Conservation (phyloP, 2,797 vertebrate species). For the Trichosurus vulpecula region DNA sequence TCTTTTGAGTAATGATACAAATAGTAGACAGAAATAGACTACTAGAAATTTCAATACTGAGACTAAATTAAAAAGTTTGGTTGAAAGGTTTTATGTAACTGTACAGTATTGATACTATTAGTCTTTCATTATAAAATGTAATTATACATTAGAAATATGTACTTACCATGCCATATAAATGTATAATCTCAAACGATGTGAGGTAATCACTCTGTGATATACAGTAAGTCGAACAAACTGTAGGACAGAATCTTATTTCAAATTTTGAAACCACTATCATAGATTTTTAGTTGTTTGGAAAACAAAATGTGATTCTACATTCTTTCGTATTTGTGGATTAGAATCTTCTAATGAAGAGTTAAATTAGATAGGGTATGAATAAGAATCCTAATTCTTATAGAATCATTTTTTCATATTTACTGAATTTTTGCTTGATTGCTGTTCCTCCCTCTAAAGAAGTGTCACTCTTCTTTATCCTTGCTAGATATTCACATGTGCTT, state of each 20-base stretch:
- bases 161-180: conserved; percentile 5
- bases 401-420: not conserved
- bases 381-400: no score
- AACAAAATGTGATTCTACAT: not conserved
- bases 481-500: not conserved
- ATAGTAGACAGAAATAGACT: not conserved
- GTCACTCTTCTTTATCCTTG: not conserved
- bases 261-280: not conserved
- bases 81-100: conserved; percentile 1
- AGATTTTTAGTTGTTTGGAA: not conserved
- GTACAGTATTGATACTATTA: not conserved
- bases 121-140: conserved; percentile 20
- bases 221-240: not conserved
- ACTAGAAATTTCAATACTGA: not conserved
- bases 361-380: no score
- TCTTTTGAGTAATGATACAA: conserved; percentile 34
- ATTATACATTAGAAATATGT: not conserved
- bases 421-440: not conserved
- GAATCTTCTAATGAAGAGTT: no score
- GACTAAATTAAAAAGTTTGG: not conserved
- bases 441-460: not conserved
- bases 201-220: conserved; percentile 16
- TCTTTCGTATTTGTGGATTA: not conserved
- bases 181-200: not conserved
- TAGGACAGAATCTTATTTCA: not conserved